Evolutionary conservation across 2,888 invertebrate species (phyloP).

Genomic region (Apamea monoglypha): DNA sequence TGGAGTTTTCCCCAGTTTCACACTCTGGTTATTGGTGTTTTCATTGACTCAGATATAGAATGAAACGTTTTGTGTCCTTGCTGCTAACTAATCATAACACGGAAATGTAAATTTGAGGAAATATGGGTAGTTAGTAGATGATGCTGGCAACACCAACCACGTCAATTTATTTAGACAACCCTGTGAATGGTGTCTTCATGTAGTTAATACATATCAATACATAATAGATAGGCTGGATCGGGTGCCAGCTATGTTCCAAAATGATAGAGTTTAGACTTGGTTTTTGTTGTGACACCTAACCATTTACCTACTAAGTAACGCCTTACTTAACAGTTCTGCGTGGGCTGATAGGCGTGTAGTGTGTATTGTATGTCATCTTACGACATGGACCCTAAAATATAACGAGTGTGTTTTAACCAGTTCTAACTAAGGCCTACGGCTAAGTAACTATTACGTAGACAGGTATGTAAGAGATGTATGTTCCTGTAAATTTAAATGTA

Average conservation of each 20-base stretch:
- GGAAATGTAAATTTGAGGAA: neutral
- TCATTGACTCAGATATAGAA: neutral
- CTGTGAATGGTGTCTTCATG: neutral
- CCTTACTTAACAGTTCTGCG: conserved; percentile 7
- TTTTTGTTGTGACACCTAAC: neutral
- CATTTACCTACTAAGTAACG: conserved; percentile 19
- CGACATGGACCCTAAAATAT: conserved; percentile 24
- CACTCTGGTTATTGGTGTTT: neutral
- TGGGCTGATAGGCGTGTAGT: conserved; percentile 1
- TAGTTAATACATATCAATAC: neutral
- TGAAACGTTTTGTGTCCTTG: neutral
- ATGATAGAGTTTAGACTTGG: neutral
- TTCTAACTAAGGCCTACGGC: neutral
- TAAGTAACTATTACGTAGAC: neutral
- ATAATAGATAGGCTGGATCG: neutral
- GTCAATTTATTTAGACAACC: no score
- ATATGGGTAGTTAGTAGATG: neutral
- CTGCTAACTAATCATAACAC: neutral
- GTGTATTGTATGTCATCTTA: conserved; percentile 13
- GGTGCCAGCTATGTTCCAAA: neutral
- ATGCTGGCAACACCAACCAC: neutral
- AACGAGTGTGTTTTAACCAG: conserved; percentile 7
- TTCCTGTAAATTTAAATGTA: neutral
- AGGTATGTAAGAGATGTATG: neutral
- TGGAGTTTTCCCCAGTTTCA: conserved; percentile 1